Evolutionary conservation across 2,888 invertebrate species (phyloP).

Genomic region (Papilio elwesi): DNA sequence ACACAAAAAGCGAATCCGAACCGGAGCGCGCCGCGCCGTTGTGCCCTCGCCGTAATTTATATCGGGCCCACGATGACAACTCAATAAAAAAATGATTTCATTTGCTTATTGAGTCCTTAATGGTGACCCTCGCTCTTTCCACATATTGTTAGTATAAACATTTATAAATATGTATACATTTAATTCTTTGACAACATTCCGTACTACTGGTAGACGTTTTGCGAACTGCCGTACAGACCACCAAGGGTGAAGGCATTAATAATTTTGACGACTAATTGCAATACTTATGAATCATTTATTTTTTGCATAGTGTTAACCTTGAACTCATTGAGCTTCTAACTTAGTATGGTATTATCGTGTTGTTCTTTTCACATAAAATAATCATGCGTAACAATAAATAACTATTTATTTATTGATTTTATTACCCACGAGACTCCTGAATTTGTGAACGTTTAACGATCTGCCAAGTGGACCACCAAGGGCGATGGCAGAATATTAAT

Average conservation of each 20-base stretch:
- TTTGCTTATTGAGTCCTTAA: constrained; percentile 84
- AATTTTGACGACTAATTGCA: constrained; percentile 14
- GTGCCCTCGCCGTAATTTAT: constrained; percentile 77
- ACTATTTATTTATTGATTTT: constrained; percentile 1
- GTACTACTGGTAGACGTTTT: constrained; percentile 17
- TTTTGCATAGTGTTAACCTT: constrained; percentile 32
- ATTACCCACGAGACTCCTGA: constrained; percentile 14
- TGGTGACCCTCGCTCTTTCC: constrained; percentile 68
- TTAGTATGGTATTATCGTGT: not conserved
- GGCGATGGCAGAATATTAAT: constrained; percentile 13
- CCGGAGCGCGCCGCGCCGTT: constrained; percentile 60
- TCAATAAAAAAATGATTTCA: constrained; percentile 84
- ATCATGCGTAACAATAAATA: not conserved
- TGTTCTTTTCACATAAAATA: not conserved
- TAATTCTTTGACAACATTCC: constrained; percentile 26
- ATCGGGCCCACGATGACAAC: constrained; percentile 80
- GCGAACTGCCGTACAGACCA: constrained; percentile 28
- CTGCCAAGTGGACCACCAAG: constrained; percentile 35
- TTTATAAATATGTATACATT: constrained; percentile 66
- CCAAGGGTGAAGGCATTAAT: constrained; percentile 30
- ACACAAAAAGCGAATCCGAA: constrained; percentile 71
- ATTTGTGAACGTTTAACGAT: constrained; percentile 5
- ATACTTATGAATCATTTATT: constrained; percentile 21
- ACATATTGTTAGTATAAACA: constrained; percentile 70
- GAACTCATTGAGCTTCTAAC: not conserved